Base-by-base conservation (phyloP, 2,888 invertebrate genomes). In the Ecliptopera silaceata region DNA sequence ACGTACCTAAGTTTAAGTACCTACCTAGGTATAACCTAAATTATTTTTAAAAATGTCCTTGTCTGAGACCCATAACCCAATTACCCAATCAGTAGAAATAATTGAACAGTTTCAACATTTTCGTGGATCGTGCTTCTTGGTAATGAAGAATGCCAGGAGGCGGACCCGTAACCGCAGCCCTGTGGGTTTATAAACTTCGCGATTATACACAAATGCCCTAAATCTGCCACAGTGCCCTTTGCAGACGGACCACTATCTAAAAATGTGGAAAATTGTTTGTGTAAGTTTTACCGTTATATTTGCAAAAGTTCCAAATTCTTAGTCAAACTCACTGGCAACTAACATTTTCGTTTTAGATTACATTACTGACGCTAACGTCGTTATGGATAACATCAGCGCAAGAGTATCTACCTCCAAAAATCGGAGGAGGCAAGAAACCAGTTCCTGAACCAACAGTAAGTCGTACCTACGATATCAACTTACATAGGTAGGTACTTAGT, bases 391-490 rank as follows among this genome's bases (percentile, higher is more conserved):
- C 70, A 22, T 67, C 75, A 11, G 82, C 92, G 69, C 82, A 92
- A 59, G 91, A 89, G 58, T 93, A 93, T 69, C 81, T 93, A 51
- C 93, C 93, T 17, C 93, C 93, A 0, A 91, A 86, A 64, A 81
- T 84, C 11, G 80, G 77, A 11, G 74, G 74, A 6, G 77, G 79
- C 1, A 86, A 86, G 58, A 87, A 87, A 67, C 72, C 79, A n/a
- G 63, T 77, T 8, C 71, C 71, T 11, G 88, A 88, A 70, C 83
- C 86, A 17, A 76, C 82, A 55, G 87, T 87, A 75, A 78, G 13
- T 34, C 32, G 26, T 26, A 26, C 26, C 22, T 2, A 5, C 4
- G 2, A 22, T 22, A 6, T 22, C 22, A 0, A 26, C 26, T 8
- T 26, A 5, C 26, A 8, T 26, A 31, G 31, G 31, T 42, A 41